These are phyloP conservation scores for Mormyrus iriodes DNA, from an alignment of 2,113 vertebrate genomes.

Conservation along the genomic window DNA sequence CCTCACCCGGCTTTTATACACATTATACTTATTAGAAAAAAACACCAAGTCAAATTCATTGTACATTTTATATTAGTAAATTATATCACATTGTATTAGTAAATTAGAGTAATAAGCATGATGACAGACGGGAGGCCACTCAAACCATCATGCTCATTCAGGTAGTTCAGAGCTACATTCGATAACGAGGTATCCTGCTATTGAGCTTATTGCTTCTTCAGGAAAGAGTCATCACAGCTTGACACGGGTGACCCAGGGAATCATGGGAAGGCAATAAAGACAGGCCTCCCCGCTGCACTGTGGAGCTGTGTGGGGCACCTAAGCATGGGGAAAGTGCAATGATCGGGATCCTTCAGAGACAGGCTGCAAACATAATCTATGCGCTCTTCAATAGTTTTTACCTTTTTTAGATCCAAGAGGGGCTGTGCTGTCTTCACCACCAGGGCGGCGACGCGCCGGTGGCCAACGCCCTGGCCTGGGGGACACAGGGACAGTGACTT, in stretches of 20 bases:
- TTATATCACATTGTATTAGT: too few species aligned
- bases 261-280: neutral
- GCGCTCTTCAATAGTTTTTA: neutral
- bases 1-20: neutral
- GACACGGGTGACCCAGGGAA: neutral
- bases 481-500: conserved; percentile 52
- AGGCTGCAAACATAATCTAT: neutral
- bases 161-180: neutral
- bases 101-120: conserved; percentile 28
- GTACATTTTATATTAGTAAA: neutral
- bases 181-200: neutral
- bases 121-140: neutral
- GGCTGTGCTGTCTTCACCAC: conserved; percentile 49
- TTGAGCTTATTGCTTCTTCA: neutral
- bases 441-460: conserved; percentile 57
- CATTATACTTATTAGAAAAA: neutral
- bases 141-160: neutral
- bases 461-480: conserved; percentile 59
- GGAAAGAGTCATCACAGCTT: neutral
- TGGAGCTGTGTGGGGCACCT: neutral
- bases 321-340: neutral
- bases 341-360: neutral
- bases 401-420: conserved; percentile 43
- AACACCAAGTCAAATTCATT: neutral
- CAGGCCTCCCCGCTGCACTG: neutral